Base-by-base conservation (phyloP, 1,140 invertebrate genomes). In the Gryon sp. region DNA sequence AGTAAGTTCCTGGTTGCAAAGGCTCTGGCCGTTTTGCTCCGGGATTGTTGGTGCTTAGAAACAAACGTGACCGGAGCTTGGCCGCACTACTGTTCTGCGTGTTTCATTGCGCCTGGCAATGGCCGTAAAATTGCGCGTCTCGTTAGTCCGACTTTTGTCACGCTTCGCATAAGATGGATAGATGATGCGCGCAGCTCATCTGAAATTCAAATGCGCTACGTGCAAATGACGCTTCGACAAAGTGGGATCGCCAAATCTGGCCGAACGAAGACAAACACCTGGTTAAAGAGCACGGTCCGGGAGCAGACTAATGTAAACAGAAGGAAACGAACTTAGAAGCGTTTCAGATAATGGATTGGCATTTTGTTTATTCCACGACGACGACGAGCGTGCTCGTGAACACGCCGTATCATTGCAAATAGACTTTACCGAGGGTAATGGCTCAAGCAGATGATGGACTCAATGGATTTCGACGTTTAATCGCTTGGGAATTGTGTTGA, bases 101-200 rank as follows among this genome's bases (percentile, higher is more conserved):
- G 65, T 34, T n/a, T 52, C 28, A 7, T 2, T 4, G 38, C 46
- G 45, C 59, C 22, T n/a, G n/a, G 40, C 41, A 34, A 26, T 45
- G 11, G 24, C 55, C 70, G 62, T 46, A 34, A 75, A 68, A 75
- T 74, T 60, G 60, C 53, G 46, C 60, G 72, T 52, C 62, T 76
- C 52, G 50, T 73, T 65, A 65, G 72, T 20, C 41, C 36, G 48
- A 52, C 59, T 70, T 70, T 76, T 52, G 59, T 76, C 74, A 70
- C 65, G 73, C 63, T 69, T 32, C 12, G 63, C 65, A 55, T 65
- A 50, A 48, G 59, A 63, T 50, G 32, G 68, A 72, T 48, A 20
- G 63, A 48, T 11, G 55, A 48, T 60, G 41, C 36, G 20, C n/a
- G n/a, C n/a, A n/a, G n/a, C 36, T 45, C 62, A 75, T 65, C 46